Conservation (phyloP, 2,113 vertebrate species). For the Sceloporus tristichus region DNA sequence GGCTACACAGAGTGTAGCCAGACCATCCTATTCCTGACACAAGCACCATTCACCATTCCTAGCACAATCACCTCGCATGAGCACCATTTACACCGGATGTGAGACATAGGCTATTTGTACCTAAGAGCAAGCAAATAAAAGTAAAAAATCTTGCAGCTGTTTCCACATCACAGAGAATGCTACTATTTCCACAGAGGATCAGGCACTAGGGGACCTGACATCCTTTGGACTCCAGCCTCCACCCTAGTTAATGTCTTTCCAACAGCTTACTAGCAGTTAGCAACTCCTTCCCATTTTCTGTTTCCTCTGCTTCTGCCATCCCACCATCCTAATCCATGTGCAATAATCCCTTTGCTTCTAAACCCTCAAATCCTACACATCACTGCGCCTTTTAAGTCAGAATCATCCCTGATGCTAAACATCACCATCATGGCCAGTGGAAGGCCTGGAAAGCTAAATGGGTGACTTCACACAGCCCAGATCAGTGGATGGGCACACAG, state of each 20-base stretch:
- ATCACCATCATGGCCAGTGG: background rate
- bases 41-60: background rate
- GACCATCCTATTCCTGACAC: background rate
- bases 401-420: background rate
- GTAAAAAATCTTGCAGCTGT: background rate
- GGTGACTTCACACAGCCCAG: background rate
- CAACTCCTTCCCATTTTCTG: conserved; percentile 12
- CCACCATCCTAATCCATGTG: background rate
- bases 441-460: background rate
- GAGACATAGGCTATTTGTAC: background rate
- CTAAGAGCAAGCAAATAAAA: background rate
- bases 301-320: background rate
- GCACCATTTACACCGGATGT: background rate
- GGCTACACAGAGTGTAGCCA: too few species aligned
- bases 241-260: conserved; percentile 15
- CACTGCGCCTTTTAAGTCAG: background rate
- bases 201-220: background rate
- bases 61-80: too few species aligned
- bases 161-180: background rate
- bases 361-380: background rate
- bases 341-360: conserved; percentile 6
- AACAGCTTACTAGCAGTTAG: background rate
- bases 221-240: background rate
- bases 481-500: background rate
- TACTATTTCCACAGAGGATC: background rate